Conservation (phyloP, 2,888 invertebrate genomes). For the Busseola fusca region DNA sequence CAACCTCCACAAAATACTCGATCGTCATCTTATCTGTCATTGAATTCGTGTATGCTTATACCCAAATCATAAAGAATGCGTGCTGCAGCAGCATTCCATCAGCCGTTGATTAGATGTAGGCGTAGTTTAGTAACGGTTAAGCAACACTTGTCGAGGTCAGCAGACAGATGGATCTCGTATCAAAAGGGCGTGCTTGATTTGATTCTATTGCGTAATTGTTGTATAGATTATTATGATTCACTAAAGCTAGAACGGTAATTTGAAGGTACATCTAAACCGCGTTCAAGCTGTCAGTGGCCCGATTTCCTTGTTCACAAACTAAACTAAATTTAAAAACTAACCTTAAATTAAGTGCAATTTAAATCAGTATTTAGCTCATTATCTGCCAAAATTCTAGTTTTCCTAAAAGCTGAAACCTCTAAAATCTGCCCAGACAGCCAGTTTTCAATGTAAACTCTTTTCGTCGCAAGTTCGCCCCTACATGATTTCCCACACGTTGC, state of each 20-base stretch:
- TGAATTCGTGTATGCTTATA: not conserved
- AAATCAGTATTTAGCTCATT: not conserved
- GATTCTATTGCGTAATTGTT: slow-evolving; percentile 39
- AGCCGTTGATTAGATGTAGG: slow-evolving; percentile 45
- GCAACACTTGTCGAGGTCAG: slow-evolving; percentile 52
- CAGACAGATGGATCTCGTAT: slow-evolving; percentile 47
- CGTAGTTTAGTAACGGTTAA: slow-evolving; percentile 50
- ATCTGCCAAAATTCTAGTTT: not conserved
- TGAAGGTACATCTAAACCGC: not conserved
- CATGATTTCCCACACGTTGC: slow-evolving; percentile 58
- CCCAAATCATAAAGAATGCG: slow-evolving; percentile 6
- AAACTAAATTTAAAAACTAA: too few relatives aligned
- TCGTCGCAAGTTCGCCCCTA: slow-evolving; percentile 30
- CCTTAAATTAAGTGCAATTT: too few relatives aligned
- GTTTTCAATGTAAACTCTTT: not conserved
- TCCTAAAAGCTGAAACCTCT: not conserved
- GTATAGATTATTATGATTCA: slow-evolving; percentile 10
- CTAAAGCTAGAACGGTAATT: slow-evolving; percentile 24
- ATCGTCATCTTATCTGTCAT: not conserved
- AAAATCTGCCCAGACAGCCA: not conserved
- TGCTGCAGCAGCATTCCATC: slow-evolving; percentile 39
- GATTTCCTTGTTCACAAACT: too few relatives aligned
- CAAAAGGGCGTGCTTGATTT: slow-evolving; percentile 46
- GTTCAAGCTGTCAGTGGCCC: not conserved
- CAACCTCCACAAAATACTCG: not conserved